These are phyloP conservation scores for Drosophila lacicola DNA, from an alignment of 2,888 invertebrate species.

Conservation along the genomic window DNA sequence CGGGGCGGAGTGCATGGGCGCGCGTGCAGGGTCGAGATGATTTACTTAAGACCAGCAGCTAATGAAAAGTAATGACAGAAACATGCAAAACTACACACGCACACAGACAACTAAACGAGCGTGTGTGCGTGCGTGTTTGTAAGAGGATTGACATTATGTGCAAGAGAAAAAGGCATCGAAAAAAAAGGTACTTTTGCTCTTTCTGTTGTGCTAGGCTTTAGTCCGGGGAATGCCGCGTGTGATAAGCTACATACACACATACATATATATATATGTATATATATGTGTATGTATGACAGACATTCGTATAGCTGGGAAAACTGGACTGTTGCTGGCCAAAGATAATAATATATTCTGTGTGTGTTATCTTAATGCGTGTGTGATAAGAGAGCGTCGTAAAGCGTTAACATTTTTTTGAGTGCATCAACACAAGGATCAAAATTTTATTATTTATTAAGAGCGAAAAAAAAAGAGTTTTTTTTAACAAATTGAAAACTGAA, in stretches of 20 bases:
- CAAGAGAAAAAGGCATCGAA: not conserved
- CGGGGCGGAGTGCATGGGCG: not conserved
- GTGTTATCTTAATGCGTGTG: constrained; percentile 34
- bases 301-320: not conserved
- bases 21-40: constrained; percentile 32
- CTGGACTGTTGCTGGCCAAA: constrained; percentile 15
- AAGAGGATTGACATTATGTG: constrained; percentile 10
- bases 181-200: too few species aligned
- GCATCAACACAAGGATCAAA: constrained; percentile 18
- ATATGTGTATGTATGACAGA: not conserved
- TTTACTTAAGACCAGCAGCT: constrained; percentile 42
- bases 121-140: not conserved
- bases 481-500: too few species aligned
- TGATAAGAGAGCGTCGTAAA: constrained; percentile 44
- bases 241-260: constrained; percentile 43
- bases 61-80: constrained; percentile 64
- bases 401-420: constrained; percentile 32
- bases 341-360: constrained; percentile 14
- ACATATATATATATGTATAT: too few species aligned
- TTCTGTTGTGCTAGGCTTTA: constrained; percentile 50
- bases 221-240: constrained; percentile 22
- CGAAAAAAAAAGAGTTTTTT: too few species aligned
- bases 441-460: too few species aligned
- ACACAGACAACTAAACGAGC: not conserved
- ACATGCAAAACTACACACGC: constrained; percentile 53